phyloP scores from a whole-genome alignment of 2,113 vertebrate genomes.

The Colinus virginianus region DNA sequence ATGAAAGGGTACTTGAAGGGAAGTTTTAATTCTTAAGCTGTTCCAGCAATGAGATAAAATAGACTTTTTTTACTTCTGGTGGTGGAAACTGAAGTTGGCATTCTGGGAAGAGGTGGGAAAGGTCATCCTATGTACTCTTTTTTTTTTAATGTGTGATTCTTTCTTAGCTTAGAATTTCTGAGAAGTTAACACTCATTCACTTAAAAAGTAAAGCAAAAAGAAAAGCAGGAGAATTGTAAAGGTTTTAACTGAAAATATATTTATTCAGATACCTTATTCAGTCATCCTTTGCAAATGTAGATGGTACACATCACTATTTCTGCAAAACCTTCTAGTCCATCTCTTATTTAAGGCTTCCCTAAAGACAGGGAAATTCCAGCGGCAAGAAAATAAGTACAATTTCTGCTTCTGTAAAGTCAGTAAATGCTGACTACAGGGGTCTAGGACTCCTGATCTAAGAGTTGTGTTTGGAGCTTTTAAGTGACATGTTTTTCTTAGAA shows the following conservation, averaged over 20 bases:
- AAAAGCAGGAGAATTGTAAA: not conserved
- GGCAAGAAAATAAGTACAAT: not conserved
- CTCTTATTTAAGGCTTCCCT: slow-evolving; percentile 9
- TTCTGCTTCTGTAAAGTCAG: slow-evolving; percentile 2
- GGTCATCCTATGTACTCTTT: not conserved
- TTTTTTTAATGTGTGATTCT: not conserved
- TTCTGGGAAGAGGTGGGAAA: not conserved
- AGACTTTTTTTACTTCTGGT: not conserved
- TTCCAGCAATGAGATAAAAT: not conserved
- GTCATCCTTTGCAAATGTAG: not conserved
- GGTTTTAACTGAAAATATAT: not conserved
- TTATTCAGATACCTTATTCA: slow-evolving; percentile 2
- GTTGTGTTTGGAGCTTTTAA: slow-evolving; percentile 28
- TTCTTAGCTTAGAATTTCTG: not conserved
- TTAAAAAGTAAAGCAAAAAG: not conserved
- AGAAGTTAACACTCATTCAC: not conserved
- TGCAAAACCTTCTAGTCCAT: not conserved
- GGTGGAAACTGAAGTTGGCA: not conserved
- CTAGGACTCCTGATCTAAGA: not conserved
- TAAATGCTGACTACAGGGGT: not conserved
- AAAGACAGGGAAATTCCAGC: not conserved
- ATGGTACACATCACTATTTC: not conserved
- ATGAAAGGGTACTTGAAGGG: not conserved
- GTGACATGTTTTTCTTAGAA: not conserved
- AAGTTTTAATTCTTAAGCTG: not conserved